These are phyloP conservation scores for Benthosema pterotum DNA, from an alignment of 2,797 vertebrate genomes.

Conservation along the genomic window DNA sequence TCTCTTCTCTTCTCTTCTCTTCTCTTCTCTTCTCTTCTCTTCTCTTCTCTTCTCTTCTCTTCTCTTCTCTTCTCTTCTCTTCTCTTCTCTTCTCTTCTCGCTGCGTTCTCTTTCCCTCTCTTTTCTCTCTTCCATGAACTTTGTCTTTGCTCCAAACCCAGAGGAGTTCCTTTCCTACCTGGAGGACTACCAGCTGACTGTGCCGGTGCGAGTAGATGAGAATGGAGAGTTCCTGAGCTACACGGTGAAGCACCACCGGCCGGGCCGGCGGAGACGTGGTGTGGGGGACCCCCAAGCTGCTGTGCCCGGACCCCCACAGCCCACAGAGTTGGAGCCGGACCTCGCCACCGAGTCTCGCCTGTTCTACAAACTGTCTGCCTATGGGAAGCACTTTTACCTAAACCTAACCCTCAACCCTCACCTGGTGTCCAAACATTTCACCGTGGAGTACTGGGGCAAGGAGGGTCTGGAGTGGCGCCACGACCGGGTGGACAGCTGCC, in stretches of 20 bases:
- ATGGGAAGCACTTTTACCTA: constrained; percentile 98
- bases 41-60: too few relatives aligned
- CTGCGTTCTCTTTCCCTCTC: too few relatives aligned
- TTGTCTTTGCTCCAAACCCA: constrained; percentile 79
- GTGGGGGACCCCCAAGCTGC: constrained; percentile 48
- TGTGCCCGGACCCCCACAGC: constrained; percentile 23
- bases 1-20: constrained; percentile 8
- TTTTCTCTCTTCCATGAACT: constrained; percentile 43
- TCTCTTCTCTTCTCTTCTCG: constrained; percentile 8
- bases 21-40: constrained; percentile 9
- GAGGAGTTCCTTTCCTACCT: constrained; percentile 99
- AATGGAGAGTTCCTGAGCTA: constrained; percentile 96
- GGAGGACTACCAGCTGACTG: constrained; percentile 96
- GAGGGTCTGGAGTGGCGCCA: constrained; percentile 93
- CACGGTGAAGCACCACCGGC: constrained; percentile 95
- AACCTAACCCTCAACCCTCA: constrained; percentile 95
- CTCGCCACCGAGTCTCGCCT: constrained; percentile 83
- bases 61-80: constrained; percentile 2
- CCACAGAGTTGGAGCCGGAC: constrained; percentile 71
- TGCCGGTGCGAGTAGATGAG: constrained; percentile 93
- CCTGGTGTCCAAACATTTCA: constrained; percentile 95
- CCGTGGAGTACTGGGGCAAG: constrained; percentile 96
- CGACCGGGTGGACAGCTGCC: constrained; percentile 90
- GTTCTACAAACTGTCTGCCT: constrained; percentile 97
- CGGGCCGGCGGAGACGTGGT: constrained; percentile 89